Conservation (phyloP, 2,888 invertebrate genomes). For the Crossocerus cetratus region DNA sequence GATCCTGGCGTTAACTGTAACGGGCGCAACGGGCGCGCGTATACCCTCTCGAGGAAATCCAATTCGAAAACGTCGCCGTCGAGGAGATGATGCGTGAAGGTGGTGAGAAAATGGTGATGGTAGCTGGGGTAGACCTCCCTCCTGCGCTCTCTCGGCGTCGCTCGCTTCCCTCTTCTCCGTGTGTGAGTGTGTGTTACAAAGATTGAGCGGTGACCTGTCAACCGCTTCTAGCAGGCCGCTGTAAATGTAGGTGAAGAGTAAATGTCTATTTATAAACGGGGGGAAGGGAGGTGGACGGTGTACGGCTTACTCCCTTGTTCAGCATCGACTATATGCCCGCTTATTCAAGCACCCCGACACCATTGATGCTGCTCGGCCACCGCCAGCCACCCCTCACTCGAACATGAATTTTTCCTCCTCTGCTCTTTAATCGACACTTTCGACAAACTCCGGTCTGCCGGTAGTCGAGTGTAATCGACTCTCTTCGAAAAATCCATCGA, state of each 20-base stretch:
- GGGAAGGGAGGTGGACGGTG: constrained; percentile 21
- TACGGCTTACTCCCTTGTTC: constrained; percentile 51
- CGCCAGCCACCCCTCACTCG: constrained; percentile 25
- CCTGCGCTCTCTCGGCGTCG: no score
- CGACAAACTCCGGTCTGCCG: neutral
- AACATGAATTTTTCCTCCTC: constrained; percentile 35
- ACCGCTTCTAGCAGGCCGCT: constrained; percentile 75
- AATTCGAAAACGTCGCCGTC: constrained; percentile 55
- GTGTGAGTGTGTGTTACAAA: constrained; percentile 58
- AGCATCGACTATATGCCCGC: constrained; percentile 48
- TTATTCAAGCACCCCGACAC: constrained; percentile 49
- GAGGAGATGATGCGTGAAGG: constrained; percentile 60
- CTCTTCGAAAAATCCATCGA: no score
- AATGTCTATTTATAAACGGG: constrained; percentile 73
- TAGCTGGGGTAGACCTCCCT: neutral
- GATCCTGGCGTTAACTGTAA: constrained; percentile 27
- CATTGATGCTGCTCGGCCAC: constrained; percentile 50
- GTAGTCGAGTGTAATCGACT: constrained; percentile 1
- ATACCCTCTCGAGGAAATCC: constrained; percentile 45
- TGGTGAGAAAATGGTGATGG: constrained; percentile 54
- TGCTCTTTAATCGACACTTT: constrained; percentile 27
- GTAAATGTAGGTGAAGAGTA: constrained; percentile 75
- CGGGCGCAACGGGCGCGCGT: constrained; percentile 21
- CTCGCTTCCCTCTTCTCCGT: constrained; percentile 12
- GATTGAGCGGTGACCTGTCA: constrained; percentile 78